Base-by-base conservation (phyloP, 1,140 invertebrate species). In the Drosophila pandora region DNA sequence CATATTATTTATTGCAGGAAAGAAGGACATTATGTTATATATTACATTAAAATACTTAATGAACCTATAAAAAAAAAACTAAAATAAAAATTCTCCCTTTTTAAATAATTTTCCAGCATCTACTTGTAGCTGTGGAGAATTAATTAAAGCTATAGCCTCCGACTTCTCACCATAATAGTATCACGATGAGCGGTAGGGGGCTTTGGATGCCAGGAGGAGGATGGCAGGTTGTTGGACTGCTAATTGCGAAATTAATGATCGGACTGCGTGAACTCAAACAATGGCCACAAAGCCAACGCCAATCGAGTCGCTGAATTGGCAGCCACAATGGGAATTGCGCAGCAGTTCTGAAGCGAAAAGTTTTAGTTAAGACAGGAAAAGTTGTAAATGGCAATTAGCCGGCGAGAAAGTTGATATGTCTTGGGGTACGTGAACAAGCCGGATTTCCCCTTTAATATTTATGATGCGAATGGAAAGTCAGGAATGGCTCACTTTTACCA, bases 201-300 rank as follows among this genome's bases (percentile, higher is more conserved):
- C 12, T 37, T 4, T n/a, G 13, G 17, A 8, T 2, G 57, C 3
- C 12, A 39, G 4, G 25, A 7, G n/a, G 34, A 10, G 17, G 41
- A 48, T 43, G 41, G 13, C 41, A 73, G 68, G 69, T 73, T 68
- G 69, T 32, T 49, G 67, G 52, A 62, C 60, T 43, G 81, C 64
- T 85, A 85, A 85, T 87, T 85, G 82, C 80, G 65, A 87, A 85
- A 87, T 82, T 85, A 85, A 85, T 85, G 83, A 80, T 76, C 65
- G 85, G 59, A 76, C 83, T 76, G 70, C 59, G 74, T 78, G 65
- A 85, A 87, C 74, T 87, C 70, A 88, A 85, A 85, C 82, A 85
- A 85, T 87, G 78, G 74, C 78, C 64, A 78, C 71, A 78, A 75
- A 71, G 67, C 76, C 70, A 84, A 77, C 57, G 70, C 73, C 82